phyloP scores from a whole-genome alignment of 2,888 invertebrate species.

The Sphaeridia pumilis region DNA sequence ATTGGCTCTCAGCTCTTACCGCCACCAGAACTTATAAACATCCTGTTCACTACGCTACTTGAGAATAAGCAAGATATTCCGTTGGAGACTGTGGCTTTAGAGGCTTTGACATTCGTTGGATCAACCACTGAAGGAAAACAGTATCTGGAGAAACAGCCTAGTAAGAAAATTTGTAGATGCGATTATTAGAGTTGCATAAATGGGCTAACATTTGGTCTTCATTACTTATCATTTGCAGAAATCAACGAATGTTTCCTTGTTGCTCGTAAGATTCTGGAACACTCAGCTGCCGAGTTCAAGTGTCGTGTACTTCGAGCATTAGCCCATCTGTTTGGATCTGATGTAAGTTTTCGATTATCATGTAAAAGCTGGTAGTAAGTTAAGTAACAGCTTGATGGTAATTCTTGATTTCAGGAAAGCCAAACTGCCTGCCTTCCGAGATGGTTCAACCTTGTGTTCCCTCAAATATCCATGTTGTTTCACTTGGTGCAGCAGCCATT shows the following conservation, averaged over 20 bases:
- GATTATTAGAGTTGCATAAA: neutral
- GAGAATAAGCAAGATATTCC: slow-evolving; percentile 19
- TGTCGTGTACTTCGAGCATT: slow-evolving; percentile 27
- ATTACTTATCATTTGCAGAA: slow-evolving; percentile 13
- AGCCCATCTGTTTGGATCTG: slow-evolving; percentile 30
- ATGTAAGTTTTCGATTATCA: slow-evolving; percentile 14
- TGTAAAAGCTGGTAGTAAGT: slow-evolving; percentile 1
- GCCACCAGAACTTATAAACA: slow-evolving; percentile 20
- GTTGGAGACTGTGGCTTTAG: slow-evolving; percentile 26
- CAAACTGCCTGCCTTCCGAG: slow-evolving; percentile 22
- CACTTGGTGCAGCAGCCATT: slow-evolving; percentile 34
- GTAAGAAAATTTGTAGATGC: slow-evolving; percentile 13
- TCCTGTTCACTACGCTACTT: slow-evolving; percentile 28
- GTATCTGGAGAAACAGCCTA: slow-evolving; percentile 18
- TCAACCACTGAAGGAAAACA: slow-evolving; percentile 28
- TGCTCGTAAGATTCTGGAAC: slow-evolving; percentile 22
- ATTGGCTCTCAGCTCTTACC: slow-evolving; percentile 28
- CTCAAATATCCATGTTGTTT: slow-evolving; percentile 27
- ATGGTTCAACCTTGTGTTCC: slow-evolving; percentile 32
- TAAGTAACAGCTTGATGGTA: no score
- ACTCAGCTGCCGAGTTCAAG: slow-evolving; percentile 23
- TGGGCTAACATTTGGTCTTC: neutral
- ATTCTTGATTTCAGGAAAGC: slow-evolving; percentile 22
- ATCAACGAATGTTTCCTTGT: slow-evolving; percentile 22
- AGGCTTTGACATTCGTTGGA: slow-evolving; percentile 32